Base-by-base conservation (phyloP, 2,113 vertebrate genomes). In the Lynx canadensis region DNA sequence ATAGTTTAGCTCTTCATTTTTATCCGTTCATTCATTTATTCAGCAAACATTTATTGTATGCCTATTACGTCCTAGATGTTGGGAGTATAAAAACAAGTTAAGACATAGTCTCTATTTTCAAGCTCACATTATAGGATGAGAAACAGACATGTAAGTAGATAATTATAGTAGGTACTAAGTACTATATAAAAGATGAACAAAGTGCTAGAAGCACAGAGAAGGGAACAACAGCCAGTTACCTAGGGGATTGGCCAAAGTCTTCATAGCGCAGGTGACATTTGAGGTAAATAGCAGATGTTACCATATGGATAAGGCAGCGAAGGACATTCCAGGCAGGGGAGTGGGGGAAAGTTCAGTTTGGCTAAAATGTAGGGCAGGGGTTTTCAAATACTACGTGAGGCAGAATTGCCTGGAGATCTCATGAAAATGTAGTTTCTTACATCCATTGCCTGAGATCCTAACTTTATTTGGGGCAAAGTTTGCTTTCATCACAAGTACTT, bases 11-110 rank as follows among this genome's bases (percentile, higher is more conserved):
- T 93, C 68, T 97, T 95, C 31, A 88, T 94, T 18, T 91, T 95
- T 94, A 93, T 94, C 29, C 8, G 14, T 94, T 95, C 27, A 52
- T 89, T 84, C 29, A 38, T 95, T 96, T 96, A 41, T 97, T 97
- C 15, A 74, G 29, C n/a, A 91, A 83, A 66, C 63, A 83, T 92
- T 94, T 86, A 81, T 89, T 91, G n/a, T 93, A 1, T 97, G 38
- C n/a, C 60, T 93, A 5, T 85, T 82, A 84, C 91, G 76, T 97
- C 41, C 60, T 88, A 60, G 36, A 48, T 89, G 52, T 45, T 92
- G 38, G 41, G 29, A 81, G n/a, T 95, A 63, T 93, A 76, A 96
- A 96, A 95, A n/a, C 87, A 48, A 89, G 74, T 82, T 89, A 80
- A 93, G 48, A 65, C 16, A n/a, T 73, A 82, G 33, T 71, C 36